Conservation (phyloP, 2,888 invertebrate species). For the Blera fallax region DNA sequence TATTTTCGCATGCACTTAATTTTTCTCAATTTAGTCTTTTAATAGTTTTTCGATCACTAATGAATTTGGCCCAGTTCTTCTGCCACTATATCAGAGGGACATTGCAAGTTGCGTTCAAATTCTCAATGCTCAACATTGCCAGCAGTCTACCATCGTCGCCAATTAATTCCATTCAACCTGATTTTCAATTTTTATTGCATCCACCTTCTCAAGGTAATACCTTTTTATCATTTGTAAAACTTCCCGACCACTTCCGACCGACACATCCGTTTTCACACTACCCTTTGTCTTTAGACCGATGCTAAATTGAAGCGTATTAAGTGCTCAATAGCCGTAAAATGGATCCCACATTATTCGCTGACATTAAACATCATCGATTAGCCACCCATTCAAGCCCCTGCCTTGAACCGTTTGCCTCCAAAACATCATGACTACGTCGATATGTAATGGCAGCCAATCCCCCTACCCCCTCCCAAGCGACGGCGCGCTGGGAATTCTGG, state of each 20-base stretch:
- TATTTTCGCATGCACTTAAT: too few relatives aligned
- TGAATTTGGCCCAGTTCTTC: too few relatives aligned
- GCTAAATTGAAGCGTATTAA: constrained; percentile 42
- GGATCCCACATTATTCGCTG: constrained; percentile 25
- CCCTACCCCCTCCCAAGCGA: background rate
- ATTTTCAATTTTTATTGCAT: background rate
- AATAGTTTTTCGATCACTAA: too few relatives aligned
- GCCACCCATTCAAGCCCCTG: constrained; percentile 15
- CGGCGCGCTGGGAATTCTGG: background rate
- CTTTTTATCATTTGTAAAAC: constrained; percentile 29
- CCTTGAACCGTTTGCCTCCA: background rate
- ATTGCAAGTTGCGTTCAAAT: too few relatives aligned
- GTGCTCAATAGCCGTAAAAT: constrained; percentile 45
- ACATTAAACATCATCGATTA: constrained; percentile 59
- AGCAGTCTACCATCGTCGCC: background rate
- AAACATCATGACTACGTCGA: constrained; percentile 1
- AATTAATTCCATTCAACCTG: background rate
- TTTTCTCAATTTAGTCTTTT: too few relatives aligned
- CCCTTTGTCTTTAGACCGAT: constrained; percentile 19
- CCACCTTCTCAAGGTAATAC: background rate
- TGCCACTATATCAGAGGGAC: too few relatives aligned
- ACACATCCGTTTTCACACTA: constrained; percentile 22
- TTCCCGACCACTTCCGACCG: background rate
- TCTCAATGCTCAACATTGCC: background rate
- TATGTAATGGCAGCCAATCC: background rate